Evolutionary conservation across 2,797 vertebrate genomes (phyloP).

Genomic region (Buceros bicornis): DNA sequence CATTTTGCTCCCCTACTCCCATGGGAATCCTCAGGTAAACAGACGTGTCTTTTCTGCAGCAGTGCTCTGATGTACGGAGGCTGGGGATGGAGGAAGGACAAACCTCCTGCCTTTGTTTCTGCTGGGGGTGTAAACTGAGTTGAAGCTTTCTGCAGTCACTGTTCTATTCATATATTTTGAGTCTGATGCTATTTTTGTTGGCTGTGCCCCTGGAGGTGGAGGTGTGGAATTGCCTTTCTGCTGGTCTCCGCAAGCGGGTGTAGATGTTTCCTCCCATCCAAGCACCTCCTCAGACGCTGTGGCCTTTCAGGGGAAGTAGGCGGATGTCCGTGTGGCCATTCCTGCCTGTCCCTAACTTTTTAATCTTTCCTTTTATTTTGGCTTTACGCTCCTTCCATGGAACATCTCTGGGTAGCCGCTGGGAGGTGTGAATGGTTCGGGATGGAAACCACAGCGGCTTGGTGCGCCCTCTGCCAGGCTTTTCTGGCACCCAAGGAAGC

Average conservation of each 20-base stretch:
- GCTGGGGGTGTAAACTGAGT: slow-evolving; percentile 42
- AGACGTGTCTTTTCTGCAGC: neutral
- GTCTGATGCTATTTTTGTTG: slow-evolving; percentile 56
- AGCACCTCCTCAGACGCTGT: neutral
- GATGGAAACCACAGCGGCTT: slow-evolving; percentile 54
- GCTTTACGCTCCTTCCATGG: neutral
- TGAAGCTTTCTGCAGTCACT: neutral
- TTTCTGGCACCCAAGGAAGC: slow-evolving; percentile 13
- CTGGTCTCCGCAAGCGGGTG: neutral
- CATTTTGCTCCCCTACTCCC: neutral
- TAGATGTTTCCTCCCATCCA: neutral
- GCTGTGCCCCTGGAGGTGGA: slow-evolving; percentile 20
- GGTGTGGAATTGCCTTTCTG: slow-evolving; percentile 34
- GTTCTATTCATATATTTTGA: slow-evolving; percentile 61
- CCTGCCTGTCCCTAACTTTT: neutral
- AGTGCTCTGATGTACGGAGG: neutral
- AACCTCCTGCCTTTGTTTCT: slow-evolving; percentile 67
- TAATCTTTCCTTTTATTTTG: slow-evolving; percentile 33
- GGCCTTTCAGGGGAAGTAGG: slow-evolving; percentile 10
- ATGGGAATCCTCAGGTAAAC: slow-evolving; percentile 22
- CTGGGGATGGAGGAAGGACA: slow-evolving; percentile 17
- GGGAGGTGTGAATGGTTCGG: slow-evolving; percentile 52
- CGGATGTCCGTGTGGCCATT: neutral
- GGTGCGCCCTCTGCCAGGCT: slow-evolving; percentile 40
- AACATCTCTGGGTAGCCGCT: slow-evolving; percentile 39